Evolutionary conservation across 2,888 invertebrate species (phyloP).

Genomic region (Mesopsocus fuscifrons): DNA sequence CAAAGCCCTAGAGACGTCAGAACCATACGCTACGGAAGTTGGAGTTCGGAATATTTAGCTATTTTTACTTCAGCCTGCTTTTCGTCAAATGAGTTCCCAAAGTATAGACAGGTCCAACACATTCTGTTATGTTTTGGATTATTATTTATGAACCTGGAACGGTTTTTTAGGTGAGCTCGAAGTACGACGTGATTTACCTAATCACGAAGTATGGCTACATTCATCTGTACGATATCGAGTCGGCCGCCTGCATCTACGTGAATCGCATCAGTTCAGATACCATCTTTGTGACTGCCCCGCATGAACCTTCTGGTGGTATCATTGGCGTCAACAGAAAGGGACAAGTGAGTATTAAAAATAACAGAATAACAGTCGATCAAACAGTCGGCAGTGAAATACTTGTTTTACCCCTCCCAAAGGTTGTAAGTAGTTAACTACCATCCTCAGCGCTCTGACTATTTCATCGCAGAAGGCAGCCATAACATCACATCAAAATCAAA

Average conservation of each 20-base stretch:
- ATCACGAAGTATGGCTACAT: slow-evolving; percentile 52
- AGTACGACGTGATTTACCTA: slow-evolving; percentile 42
- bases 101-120: too few species aligned
- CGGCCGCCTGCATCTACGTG: slow-evolving; percentile 45
- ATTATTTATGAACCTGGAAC: too few species aligned
- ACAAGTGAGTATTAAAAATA: slow-evolving; percentile 17
- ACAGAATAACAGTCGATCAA: background rate
- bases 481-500: too few species aligned
- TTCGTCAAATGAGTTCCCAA: too few species aligned
- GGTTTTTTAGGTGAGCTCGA: slow-evolving; percentile 29
- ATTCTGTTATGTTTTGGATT: too few species aligned
- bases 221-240: slow-evolving; percentile 46
- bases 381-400: background rate
- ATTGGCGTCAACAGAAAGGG: slow-evolving; percentile 31
- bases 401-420: background rate
- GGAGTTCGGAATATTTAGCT: too few species aligned
- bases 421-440: background rate
- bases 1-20: too few species aligned
- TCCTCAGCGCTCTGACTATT: too few species aligned
- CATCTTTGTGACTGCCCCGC: slow-evolving; percentile 45
- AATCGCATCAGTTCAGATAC: slow-evolving; percentile 48
- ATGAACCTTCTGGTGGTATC: slow-evolving; percentile 41
- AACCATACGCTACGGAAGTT: too few species aligned
- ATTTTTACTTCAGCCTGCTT: too few species aligned
- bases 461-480: too few species aligned